Evolutionary conservation across 2,113 vertebrate species (phyloP).

Genomic region (Paratilapia polleni): DNA sequence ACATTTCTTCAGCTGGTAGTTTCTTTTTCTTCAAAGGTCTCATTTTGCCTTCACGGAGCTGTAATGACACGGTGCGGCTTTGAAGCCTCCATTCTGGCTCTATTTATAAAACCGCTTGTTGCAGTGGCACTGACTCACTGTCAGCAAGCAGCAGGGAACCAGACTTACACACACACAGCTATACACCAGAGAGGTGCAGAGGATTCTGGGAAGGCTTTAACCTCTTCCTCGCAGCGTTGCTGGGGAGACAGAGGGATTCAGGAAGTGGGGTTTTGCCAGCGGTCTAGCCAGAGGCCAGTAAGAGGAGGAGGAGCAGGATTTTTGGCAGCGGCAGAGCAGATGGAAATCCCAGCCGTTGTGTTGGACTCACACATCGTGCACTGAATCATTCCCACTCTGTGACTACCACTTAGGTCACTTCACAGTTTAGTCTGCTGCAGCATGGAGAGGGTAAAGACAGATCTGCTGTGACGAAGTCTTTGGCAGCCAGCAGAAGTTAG

Average conservation of each 20-base stretch:
- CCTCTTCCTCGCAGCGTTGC: constrained; percentile 59
- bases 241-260: constrained; percentile 53
- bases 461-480: background rate
- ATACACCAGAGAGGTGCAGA: constrained; percentile 9
- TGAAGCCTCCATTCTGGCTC: constrained; percentile 64
- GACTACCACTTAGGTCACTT: constrained; percentile 6
- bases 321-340: constrained; percentile 53
- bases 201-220: constrained; percentile 65
- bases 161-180: constrained; percentile 27
- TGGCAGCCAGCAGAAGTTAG: background rate
- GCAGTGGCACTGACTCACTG: constrained; percentile 69
- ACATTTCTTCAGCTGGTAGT: background rate
- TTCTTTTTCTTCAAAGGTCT: constrained; percentile 26
- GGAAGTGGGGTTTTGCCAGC: constrained; percentile 65
- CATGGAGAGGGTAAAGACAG: background rate
- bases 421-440: constrained; percentile 17
- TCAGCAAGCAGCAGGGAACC: constrained; percentile 61
- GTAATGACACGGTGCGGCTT: constrained; percentile 72
- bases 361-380: constrained; percentile 27
- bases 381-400: constrained; percentile 26
- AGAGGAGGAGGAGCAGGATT: background rate
- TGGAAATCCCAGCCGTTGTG: constrained; percentile 60
- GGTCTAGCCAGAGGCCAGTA: constrained; percentile 44
- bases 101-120: constrained; percentile 78
- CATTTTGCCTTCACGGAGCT: constrained; percentile 26